Evolutionary conservation across 35 echinoderm and acorn worm species (phyloP).

Genomic region (Eucidaris tribuloides): DNA sequence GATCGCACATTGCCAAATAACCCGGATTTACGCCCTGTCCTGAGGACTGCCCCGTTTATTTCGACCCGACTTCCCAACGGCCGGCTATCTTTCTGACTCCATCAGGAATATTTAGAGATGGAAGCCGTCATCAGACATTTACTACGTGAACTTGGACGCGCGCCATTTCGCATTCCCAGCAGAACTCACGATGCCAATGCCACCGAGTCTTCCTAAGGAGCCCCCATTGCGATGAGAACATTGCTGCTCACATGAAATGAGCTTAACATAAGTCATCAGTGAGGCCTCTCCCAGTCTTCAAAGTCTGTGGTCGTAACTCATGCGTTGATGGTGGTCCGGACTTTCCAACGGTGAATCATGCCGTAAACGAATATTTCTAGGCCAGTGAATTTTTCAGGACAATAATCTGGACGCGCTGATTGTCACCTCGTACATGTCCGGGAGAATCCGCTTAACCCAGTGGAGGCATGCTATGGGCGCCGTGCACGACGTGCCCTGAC

Average conservation of each 20-base stretch:
- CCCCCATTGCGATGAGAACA: neutral
- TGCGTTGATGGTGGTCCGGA: conserved; percentile 29
- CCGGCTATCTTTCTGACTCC: conserved; percentile 47
- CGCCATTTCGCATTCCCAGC: neutral
- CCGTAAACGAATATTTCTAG: conserved; percentile 41
- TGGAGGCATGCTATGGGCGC: conserved; percentile 10
- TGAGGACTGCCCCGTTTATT: conserved; percentile 22
- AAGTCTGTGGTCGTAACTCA: conserved; percentile 5
- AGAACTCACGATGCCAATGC: neutral
- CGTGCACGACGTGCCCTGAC: conserved; percentile 24
- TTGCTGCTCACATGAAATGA: conserved; percentile 6
- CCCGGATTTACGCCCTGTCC: conserved; percentile 20
- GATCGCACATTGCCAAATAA: conserved; percentile 1
- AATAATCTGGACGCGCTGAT: conserved; percentile 23
- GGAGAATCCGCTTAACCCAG: conserved; percentile 29
- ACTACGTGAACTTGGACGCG: neutral
- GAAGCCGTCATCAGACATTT: neutral
- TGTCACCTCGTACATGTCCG: conserved; percentile 30
- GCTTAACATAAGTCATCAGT: neutral
- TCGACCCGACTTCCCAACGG: conserved; percentile 53
- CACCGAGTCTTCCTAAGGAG: neutral
- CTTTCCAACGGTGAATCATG: conserved; percentile 45
- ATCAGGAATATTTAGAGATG: conserved; percentile 51
- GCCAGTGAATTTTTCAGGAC: conserved; percentile 13
- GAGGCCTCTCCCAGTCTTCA: neutral